A percentile compares a stretch with the other conserved stretches of the same genome.
Conservation (phyloP, 2,888 invertebrate genomes). For the Dasysyrphus albostriatus region DNA sequence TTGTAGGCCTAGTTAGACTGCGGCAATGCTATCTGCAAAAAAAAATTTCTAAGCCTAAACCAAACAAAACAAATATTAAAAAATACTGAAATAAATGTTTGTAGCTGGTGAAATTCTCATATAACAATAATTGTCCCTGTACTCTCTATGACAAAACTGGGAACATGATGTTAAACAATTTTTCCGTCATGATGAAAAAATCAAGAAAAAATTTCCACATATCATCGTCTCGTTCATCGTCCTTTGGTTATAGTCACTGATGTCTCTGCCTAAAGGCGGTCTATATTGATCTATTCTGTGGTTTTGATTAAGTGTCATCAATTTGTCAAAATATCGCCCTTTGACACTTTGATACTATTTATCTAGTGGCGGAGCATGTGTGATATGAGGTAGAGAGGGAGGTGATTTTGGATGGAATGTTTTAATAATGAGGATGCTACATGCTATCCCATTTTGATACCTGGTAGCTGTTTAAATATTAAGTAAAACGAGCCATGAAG, state of each 20-base stretch:
- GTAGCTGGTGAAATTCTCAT: conserved; percentile 14
- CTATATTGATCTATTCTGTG: conserved; percentile 76
- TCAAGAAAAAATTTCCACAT: conserved; percentile 14
- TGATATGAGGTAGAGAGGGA: conserved; percentile 16
- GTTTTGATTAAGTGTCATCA: conserved; percentile 81
- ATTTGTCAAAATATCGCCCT: conserved; percentile 81
- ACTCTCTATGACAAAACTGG: neutral
- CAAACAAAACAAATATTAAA: neutral
- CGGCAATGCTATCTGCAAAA: too few relatives aligned
- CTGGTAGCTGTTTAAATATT: conserved; percentile 66
- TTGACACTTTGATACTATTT: conserved; percentile 42
- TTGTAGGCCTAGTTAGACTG: too few relatives aligned
- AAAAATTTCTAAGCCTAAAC: too few relatives aligned
- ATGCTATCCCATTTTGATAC: conserved; percentile 48
- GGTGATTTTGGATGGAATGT: conserved; percentile 55
- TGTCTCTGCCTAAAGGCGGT: conserved; percentile 50
- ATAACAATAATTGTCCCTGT: neutral
- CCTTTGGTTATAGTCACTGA: conserved; percentile 43
- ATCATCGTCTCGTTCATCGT: conserved; percentile 23
- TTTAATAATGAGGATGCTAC: conserved; percentile 46
- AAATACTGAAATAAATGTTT: too few relatives aligned
- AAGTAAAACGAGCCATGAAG: conserved; percentile 50
- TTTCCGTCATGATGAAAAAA: conserved; percentile 15
- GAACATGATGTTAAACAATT: conserved; percentile 19
- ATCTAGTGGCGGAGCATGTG: conserved; percentile 38